Percentiles rank a stretch among this genome's conserved stretches.
phyloP scores from a whole-genome alignment of 2,113 vertebrate genomes.

The Condylura cristata region DNA sequence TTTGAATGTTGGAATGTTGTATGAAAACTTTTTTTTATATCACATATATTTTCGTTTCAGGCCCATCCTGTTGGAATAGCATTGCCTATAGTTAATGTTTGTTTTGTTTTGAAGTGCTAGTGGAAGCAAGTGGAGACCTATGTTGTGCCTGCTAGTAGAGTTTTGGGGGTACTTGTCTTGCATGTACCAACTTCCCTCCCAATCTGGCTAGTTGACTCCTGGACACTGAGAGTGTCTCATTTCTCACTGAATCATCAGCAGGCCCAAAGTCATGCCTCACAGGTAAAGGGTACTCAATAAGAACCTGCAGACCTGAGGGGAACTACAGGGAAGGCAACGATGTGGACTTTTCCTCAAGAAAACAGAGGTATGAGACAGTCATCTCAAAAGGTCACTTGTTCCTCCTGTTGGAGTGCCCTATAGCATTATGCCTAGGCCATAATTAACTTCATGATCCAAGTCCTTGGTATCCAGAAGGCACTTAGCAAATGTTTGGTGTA shows the following conservation, averaged over 20 bases:
- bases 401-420: background rate
- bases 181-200: background rate
- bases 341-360: background rate
- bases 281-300: background rate
- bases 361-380: background rate
- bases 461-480: background rate
- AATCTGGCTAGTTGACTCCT: background rate
- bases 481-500: background rate
- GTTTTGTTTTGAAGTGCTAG: background rate
- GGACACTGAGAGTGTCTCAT: background rate
- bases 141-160: background rate
- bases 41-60: conserved; percentile 6
- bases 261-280: background rate
- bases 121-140: background rate
- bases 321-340: background rate
- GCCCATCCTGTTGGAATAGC: background rate
- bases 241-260: background rate
- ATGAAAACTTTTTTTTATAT: background rate
- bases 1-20: background rate
- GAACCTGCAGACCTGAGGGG: background rate
- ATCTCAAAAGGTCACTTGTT: background rate
- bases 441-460: background rate
- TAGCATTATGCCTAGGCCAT: background rate
- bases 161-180: background rate
- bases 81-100: background rate